Percentiles rank a stretch among this genome's conserved stretches.
Conservation (phyloP, 2,113 vertebrate species). For the Odobenus rosmarus region DNA sequence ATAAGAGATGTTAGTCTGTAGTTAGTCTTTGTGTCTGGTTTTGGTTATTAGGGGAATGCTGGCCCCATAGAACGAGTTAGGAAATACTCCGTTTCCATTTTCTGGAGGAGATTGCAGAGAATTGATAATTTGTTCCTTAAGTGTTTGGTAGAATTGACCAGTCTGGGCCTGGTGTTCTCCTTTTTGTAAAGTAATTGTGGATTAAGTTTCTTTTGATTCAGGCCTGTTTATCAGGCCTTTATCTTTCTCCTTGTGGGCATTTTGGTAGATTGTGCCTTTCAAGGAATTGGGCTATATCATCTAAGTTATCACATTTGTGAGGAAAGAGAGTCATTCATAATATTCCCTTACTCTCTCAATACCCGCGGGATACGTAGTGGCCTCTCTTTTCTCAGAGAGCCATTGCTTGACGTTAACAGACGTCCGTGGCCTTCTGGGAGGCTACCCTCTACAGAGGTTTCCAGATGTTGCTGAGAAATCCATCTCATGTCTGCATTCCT, state of each 20-base stretch:
- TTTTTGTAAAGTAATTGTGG: not conserved
- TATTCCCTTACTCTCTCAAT: not conserved
- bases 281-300: not conserved
- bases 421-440: not conserved
- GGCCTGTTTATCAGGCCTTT: too few species aligned
- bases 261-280: not conserved
- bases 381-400: not conserved
- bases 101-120: not conserved
- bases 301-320: not conserved
- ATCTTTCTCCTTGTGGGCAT: not conserved
- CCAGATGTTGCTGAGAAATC: not conserved
- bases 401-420: not conserved
- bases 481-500: not conserved
- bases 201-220: not conserved
- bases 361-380: not conserved
- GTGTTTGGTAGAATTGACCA: not conserved
- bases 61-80: not conserved
- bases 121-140: not conserved
- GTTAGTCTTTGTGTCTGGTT: not conserved
- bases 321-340: not conserved
- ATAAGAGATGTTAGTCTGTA: not conserved
- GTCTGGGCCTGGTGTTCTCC: not conserved
- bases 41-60: not conserved
- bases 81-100: not conserved
- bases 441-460: not conserved